Percentiles rank a stretch among this genome's conserved stretches.
These are phyloP conservation scores for Ambastaia sidthimunki DNA, from an alignment of 2,797 vertebrate species.

Conservation along the genomic window DNA sequence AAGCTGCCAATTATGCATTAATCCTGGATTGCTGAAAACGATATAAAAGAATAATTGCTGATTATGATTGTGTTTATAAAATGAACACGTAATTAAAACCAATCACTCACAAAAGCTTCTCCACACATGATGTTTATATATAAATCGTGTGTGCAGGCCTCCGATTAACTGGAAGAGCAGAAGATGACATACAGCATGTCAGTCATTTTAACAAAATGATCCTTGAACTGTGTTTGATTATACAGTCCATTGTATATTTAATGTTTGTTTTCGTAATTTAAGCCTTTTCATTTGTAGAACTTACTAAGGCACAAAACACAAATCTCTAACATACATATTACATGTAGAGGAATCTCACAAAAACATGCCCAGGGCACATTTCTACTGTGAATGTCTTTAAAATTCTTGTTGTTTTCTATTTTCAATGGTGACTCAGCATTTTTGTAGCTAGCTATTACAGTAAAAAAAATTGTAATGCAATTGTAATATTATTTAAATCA, in stretches of 20 bases:
- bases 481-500: too few relatives aligned
- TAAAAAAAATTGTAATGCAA: too few relatives aligned
- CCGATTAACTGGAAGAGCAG: neutral
- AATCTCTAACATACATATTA: too few relatives aligned
- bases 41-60: conserved; percentile 19
- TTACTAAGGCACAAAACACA: too few relatives aligned
- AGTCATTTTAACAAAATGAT: neutral
- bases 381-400: too few relatives aligned
- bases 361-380: too few relatives aligned
- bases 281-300: neutral
- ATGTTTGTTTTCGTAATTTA: neutral
- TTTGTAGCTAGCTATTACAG: too few relatives aligned
- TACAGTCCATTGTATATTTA: neutral
- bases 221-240: neutral
- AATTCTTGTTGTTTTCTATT: too few relatives aligned
- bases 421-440: too few relatives aligned
- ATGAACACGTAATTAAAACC: conserved; percentile 35
- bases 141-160: conserved; percentile 1
- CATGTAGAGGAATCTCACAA: too few relatives aligned
- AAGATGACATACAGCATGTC: neutral
- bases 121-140: conserved; percentile 2
- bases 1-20: neutral
- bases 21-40: conserved; percentile 1
- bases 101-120: conserved; percentile 32
- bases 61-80: conserved; percentile 30